These are phyloP conservation scores for Dasyurus viverrinus DNA, from an alignment of 2,113 vertebrate genomes.

Conservation along the genomic window DNA sequence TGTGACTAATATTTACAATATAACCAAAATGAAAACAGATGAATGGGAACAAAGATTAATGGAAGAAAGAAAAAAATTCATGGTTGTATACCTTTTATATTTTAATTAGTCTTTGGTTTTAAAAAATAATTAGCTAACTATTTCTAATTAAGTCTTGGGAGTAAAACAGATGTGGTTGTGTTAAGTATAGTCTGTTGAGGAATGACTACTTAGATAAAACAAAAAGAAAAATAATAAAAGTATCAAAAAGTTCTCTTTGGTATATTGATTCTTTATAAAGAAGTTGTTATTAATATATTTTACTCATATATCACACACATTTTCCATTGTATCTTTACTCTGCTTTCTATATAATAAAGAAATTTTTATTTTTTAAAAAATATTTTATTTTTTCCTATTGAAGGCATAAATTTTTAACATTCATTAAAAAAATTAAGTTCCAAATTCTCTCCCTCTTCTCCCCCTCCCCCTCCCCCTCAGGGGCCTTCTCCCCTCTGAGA, in stretches of 20 bases:
- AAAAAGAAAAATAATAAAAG: slow-evolving; percentile 9
- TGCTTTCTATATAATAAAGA: too few species aligned
- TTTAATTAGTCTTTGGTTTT: slow-evolving; percentile 34
- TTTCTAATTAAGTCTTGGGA: not conserved
- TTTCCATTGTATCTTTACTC: too few species aligned
- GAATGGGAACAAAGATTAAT: slow-evolving; percentile 77
- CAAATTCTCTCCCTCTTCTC: not conserved
- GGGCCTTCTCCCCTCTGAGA: not conserved
- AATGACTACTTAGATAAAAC: not conserved
- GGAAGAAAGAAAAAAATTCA: slow-evolving; percentile 74
- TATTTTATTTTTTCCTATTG: too few species aligned
- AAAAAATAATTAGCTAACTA: not conserved
- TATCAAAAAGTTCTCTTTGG: not conserved
- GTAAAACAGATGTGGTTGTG: not conserved
- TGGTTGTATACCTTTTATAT: slow-evolving; percentile 71
- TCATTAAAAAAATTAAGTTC: not conserved
- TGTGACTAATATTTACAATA: slow-evolving; percentile 72
- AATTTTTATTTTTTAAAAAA: too few species aligned
- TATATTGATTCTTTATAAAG: too few species aligned
- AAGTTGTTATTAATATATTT: too few species aligned
- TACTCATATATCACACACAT: too few species aligned
- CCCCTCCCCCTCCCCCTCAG: too few species aligned
- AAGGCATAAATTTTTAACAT: too few species aligned
- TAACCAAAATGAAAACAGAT: slow-evolving; percentile 79
- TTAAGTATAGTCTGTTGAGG: not conserved